Evolutionary conservation across 2,888 invertebrate species (phyloP).

Genomic region (Drosophila barbarae): DNA sequence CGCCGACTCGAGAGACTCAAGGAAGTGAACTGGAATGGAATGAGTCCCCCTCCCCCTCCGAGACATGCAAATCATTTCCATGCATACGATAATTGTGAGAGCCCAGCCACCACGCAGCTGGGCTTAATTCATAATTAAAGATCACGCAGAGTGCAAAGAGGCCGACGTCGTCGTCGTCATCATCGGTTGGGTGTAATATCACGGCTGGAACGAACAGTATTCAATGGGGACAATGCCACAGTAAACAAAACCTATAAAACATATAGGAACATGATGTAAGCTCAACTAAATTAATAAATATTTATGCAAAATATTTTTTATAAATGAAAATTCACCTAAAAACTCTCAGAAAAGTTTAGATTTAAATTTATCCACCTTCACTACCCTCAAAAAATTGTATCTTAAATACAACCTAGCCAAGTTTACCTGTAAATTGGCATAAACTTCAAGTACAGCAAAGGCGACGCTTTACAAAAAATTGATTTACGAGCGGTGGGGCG

Average conservation of each 20-base stretch:
- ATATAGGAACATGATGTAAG: neutral
- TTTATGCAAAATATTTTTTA: accelerated
- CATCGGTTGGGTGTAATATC: conserved; percentile 12
- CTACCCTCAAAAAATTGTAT: too few relatives aligned
- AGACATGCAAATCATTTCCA: conserved; percentile 36
- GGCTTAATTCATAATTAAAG: conserved; percentile 53
- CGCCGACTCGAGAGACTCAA: conserved; percentile 6
- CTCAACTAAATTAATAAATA: neutral
- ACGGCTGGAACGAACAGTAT: conserved; percentile 9
- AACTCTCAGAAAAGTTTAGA: too few relatives aligned
- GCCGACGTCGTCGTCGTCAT: conserved; percentile 6
- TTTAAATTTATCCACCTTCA: too few relatives aligned
- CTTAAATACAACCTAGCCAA: neutral
- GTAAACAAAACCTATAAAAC: neutral
- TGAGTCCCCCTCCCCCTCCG: conserved; percentile 13
- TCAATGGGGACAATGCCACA: conserved; percentile 14
- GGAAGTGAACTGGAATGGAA: conserved; percentile 28
- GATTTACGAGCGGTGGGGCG: conserved; percentile 24
- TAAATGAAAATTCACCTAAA: neutral
- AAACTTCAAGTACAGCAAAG: conserved; percentile 12
- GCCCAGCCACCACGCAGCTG: conserved; percentile 21
- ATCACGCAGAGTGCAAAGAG: conserved; percentile 39
- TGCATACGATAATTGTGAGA: conserved; percentile 21
- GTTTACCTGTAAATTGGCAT: conserved; percentile 17
- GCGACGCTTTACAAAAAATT: conserved; percentile 10